These are phyloP conservation scores for Drosophila varians DNA, from an alignment of 1,140 invertebrate genomes.

Conservation along the genomic window DNA sequence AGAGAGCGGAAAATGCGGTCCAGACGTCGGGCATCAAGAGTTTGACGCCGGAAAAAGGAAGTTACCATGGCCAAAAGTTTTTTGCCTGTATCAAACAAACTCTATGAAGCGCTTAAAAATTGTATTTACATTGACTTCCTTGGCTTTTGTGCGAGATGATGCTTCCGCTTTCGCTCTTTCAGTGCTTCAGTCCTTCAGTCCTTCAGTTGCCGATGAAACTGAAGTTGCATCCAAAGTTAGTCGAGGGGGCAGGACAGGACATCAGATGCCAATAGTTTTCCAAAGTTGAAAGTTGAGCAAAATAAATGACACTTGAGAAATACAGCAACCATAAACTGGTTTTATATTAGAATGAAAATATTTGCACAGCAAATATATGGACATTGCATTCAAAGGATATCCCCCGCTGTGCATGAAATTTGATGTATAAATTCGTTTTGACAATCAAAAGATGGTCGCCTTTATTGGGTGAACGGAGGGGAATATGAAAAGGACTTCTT, in stretches of 20 bases:
- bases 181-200: too few species aligned
- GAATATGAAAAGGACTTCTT: not conserved
- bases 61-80: slow-evolving; percentile 77
- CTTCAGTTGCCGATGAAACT: slow-evolving; percentile 22
- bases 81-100: slow-evolving; percentile 38
- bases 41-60: slow-evolving; percentile 73
- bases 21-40: slow-evolving; percentile 53
- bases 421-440: slow-evolving; percentile 21
- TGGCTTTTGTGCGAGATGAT: slow-evolving; percentile 59
- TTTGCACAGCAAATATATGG: slow-evolving; percentile 21
- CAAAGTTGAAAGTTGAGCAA: slow-evolving; percentile 65
- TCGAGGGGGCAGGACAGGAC: slow-evolving; percentile 26
- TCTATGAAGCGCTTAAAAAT: slow-evolving; percentile 78
- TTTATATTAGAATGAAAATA: slow-evolving; percentile 36
- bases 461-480: slow-evolving; percentile 3
- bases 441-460: slow-evolving; percentile 6
- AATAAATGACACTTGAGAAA: slow-evolving; percentile 74
- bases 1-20: slow-evolving; percentile 27
- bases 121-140: slow-evolving; percentile 78
- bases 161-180: slow-evolving; percentile 63
- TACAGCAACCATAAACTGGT: not conserved
- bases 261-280: slow-evolving; percentile 76
- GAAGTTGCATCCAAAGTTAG: slow-evolving; percentile 19
- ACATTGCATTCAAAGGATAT: not conserved
- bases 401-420: slow-evolving; percentile 9